Evolutionary conservation across 2,797 vertebrate species (phyloP).

Genomic region (Fratercula arctica): DNA sequence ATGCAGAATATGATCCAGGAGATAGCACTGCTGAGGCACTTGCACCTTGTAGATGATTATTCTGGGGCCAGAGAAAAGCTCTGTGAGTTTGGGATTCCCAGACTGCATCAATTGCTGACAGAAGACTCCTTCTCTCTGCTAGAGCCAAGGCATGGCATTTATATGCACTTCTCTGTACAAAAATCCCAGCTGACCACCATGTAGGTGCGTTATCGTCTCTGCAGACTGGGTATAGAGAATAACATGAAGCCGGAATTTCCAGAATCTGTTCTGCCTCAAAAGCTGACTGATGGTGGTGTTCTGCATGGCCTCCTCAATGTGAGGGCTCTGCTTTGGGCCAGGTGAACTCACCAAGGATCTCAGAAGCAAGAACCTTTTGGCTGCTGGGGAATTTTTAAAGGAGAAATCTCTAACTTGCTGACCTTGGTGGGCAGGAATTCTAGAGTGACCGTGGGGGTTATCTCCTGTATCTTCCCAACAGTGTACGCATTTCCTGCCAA

Average conservation of each 20-base stretch:
- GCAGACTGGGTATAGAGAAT: neutral
- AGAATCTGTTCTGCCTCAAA: neutral
- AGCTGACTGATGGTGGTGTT: rapidly evolving
- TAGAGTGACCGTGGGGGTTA: neutral
- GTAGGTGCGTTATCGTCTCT: neutral
- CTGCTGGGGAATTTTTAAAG: neutral
- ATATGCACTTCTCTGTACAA: neutral
- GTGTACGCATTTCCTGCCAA: neutral
- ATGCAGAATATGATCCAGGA: neutral
- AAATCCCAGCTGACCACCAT: neutral
- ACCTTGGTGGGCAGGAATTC: neutral
- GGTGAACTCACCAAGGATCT: neutral
- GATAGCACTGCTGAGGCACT: neutral
- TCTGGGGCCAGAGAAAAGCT: neutral
- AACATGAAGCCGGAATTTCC: neutral
- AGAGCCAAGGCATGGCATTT: neutral
- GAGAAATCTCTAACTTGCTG: neutral
- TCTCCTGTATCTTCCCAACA: neutral
- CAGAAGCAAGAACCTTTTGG: neutral
- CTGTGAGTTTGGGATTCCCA: neutral
- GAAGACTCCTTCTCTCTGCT: neutral
- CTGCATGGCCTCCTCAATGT: neutral
- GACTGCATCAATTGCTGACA: neutral
- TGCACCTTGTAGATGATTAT: neutral
- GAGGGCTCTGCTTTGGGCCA: neutral